Base-by-base conservation (phyloP, 2,113 vertebrate species). In the Alosa alosa region DNA sequence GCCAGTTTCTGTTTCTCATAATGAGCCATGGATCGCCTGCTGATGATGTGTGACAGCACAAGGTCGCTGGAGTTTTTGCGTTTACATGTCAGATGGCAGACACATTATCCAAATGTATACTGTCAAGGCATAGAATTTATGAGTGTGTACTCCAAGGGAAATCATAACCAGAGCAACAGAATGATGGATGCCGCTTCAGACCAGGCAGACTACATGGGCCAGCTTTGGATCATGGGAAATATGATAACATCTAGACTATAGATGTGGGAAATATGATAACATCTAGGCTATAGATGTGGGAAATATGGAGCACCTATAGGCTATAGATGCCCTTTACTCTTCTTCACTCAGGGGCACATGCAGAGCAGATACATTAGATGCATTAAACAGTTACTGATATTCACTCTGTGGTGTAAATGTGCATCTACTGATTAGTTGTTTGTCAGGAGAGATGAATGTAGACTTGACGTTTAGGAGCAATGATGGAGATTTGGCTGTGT, bases 61-160 rank as follows among this genome's bases (percentile, higher is more conserved):
- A 72, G 64, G 64, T 72, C 64, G 31, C 64, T 72, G n/a, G 64
- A 13, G n/a, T 1, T 31, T 36, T 31, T 72, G 10, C 9, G 9
- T 72, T 11, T 31, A 13, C 9, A 36, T 36, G 64, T 31, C 60
- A 72, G 64, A 1, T 0, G 13, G 64, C 25, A 72, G 25, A 72
- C n/a, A 72, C 64, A 72, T 72, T 72, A 31, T 36, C 25, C 7
- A 72, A 72, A 72, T 72, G 64, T 72, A 72, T 72, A 72, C 64
- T 11, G 25, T 31, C 64, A 72, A 72, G 64, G 64, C 36, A 25
- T 2, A 72, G 8, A 11, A 55, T 55, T 55, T 55, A 72, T 72
- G 64, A 36, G n/a, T 36, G 8, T 7, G 64, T 1, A 9, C 64
- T 72, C 64, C 64, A 36, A 36, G 64, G 64, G 64, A 9, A 72